Base-by-base conservation (phyloP, 1,140 invertebrate species). In the Tribolium madens region DNA sequence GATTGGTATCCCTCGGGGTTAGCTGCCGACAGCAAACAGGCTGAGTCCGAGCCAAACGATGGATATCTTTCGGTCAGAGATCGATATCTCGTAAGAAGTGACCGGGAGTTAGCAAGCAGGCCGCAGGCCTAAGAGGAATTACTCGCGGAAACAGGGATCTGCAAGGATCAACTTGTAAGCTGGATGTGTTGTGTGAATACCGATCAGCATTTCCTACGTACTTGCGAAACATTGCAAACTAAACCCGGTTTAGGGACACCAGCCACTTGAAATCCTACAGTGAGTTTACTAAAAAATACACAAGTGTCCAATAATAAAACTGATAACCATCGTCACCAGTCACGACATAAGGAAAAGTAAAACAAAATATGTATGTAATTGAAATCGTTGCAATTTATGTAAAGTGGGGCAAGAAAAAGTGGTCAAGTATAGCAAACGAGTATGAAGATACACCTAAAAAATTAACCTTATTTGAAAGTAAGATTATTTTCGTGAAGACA, bases 121-220 rank as follows among this genome's bases (percentile, higher is more conserved):
- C 79, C 77, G 74, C 76, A 78, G 68, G 79, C 76, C 78, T 76
- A 75, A 76, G 68, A 78, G 74, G 80, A 79, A 79, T 75, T 81
- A 81, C 78, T 81, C 76, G 78, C 75, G 80, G 80, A 81, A 81
- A 81, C 74, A 76, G 76, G 78, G 80, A 79, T 81, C 50, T 78
- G 76, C 47, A 71, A 14, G 80, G 80, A 81, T 81, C 74, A 81
- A 76, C 57, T 79, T 79, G 78, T 79, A 81, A 81, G 78, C 76
- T 73, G 70, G 52, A 70, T 75, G 77, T 79, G 79, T 76, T 79
- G 33, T 64, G 78, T 74, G 78, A 79, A 81, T 81, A 75, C 78
- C 76, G 78, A 81, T 75, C 78, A 79, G 70, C 72, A 68, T 74
- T 78, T 78, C 73, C 74, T 42, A 60, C 17, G 46, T 72, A 26